A percentile compares a stretch with the other conserved stretches of the same genome.
These are phyloP conservation scores for Drosophila eohydei DNA, from an alignment of 2,888 invertebrate genomes.

Conservation along the genomic window DNA sequence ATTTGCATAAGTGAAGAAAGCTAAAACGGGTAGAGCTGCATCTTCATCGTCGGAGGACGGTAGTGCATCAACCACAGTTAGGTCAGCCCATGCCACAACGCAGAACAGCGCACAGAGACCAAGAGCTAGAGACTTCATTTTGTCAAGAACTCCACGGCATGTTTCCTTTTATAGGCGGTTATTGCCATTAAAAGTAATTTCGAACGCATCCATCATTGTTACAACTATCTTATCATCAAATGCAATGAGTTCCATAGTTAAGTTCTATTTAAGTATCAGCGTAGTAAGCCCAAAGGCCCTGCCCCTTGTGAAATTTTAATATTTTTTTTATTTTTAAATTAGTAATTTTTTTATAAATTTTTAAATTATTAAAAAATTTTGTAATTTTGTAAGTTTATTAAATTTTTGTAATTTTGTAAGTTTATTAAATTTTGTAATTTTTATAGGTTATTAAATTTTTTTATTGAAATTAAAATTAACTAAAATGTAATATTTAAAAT, in stretches of 20 bases:
- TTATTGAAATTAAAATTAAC: too few relatives aligned
- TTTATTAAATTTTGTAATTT: too few relatives aligned
- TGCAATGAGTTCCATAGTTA: neutral
- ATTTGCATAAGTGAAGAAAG: neutral
- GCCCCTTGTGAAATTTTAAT: too few relatives aligned
- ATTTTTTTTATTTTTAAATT: too few relatives aligned
- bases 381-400: too few relatives aligned
- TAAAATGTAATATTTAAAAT: too few relatives aligned
- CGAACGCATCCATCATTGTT: slow-evolving; percentile 39
- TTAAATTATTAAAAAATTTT: too few relatives aligned
- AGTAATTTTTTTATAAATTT: too few relatives aligned
- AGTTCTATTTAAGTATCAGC: neutral
- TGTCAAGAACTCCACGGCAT: neutral
- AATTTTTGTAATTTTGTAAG: too few relatives aligned
- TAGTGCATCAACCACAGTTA: neutral
- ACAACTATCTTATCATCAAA: neutral
- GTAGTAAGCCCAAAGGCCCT: neutral
- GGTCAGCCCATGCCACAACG: slow-evolving; percentile 5
- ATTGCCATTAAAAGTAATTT: neutral
- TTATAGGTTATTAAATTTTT: too few relatives aligned
- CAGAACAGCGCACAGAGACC: slow-evolving; percentile 17
- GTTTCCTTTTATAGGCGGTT: slow-evolving; percentile 10
- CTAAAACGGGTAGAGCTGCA: neutral
- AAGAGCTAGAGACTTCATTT: slow-evolving; percentile 19
- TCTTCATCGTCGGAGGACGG: neutral